Conservation (phyloP, 1,140 invertebrate genomes). For the Solen grandis region DNA sequence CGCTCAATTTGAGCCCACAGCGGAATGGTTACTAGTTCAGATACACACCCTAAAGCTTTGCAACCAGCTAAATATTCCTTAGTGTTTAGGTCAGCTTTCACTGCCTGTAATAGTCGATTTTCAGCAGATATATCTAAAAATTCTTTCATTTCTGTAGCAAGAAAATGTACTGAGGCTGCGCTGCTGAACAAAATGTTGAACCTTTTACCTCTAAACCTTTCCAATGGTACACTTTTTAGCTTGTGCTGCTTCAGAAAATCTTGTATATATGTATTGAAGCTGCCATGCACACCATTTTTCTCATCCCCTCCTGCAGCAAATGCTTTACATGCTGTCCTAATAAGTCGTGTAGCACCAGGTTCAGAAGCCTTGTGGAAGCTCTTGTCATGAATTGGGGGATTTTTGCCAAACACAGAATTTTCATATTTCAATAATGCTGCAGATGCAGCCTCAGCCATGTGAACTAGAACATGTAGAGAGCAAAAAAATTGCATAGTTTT, state of each 20-base stretch:
- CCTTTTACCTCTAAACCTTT: constrained; percentile 22
- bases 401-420: background rate
- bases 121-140: constrained; percentile 24
- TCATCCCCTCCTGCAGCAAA: constrained; percentile 42
- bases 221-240: background rate
- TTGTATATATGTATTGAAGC: background rate
- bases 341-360: constrained; percentile 11
- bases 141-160: constrained; percentile 12
- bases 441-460: constrained; percentile 13
- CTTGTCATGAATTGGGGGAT: background rate
- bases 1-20: constrained; percentile 25
- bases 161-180: constrained; percentile 17
- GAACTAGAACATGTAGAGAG: constrained; percentile 10
- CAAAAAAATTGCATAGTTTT: constrained; percentile 18
- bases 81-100: background rate
- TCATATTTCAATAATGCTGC: background rate
- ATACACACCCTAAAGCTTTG: background rate
- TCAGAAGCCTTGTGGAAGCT: background rate
- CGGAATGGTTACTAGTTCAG: constrained; percentile 7
- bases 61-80: constrained; percentile 8
- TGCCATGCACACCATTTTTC: constrained; percentile 18
- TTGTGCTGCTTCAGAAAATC: constrained; percentile 10
- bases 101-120: constrained; percentile 6
- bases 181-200: too few relatives aligned
- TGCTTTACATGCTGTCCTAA: constrained; percentile 29